Conservation (phyloP, 92 coral and sea anemone genomes). For the Paragorgia papillata region DNA sequence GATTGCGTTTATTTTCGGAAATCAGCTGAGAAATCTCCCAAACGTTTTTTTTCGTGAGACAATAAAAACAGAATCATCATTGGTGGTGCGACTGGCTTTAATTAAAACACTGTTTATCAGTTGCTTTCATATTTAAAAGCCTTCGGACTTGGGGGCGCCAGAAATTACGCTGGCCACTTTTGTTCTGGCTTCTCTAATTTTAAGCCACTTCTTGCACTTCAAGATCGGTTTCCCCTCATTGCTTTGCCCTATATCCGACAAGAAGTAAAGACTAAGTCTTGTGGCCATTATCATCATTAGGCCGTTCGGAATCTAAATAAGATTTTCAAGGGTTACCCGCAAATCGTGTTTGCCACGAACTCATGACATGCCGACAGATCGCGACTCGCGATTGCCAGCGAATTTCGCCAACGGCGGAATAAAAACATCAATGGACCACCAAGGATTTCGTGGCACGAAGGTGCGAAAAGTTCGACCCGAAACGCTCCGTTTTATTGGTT, state of each 20-base stretch:
- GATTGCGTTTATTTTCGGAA: slow-evolving; percentile 20
- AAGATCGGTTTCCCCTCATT: slow-evolving; percentile 16
- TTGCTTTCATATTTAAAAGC: slow-evolving; percentile 11
- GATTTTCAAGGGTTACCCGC: slow-evolving; percentile 27
- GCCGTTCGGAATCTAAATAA: slow-evolving; percentile 26
- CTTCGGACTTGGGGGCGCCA: slow-evolving; percentile 36
- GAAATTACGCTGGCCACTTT: slow-evolving; percentile 6
- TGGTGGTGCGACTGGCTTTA: slow-evolving; percentile 14
- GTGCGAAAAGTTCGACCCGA: slow-evolving; percentile 24
- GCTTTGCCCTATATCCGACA: slow-evolving; percentile 12
- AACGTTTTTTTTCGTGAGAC: not conserved
- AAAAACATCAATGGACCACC: slow-evolving; percentile 42
- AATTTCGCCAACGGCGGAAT: not conserved
- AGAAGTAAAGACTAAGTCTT: slow-evolving; percentile 2
- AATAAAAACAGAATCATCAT: slow-evolving; percentile 14
- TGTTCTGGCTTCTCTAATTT: slow-evolving; percentile 26
- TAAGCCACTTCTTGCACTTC: slow-evolving; percentile 35
- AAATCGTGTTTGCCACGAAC: slow-evolving; percentile 15
- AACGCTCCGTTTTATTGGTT: slow-evolving; percentile 64
- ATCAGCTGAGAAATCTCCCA: slow-evolving; percentile 13
- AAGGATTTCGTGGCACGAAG: slow-evolving; percentile 48
- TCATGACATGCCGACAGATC: slow-evolving; percentile 29
- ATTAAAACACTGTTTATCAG: slow-evolving; percentile 30
- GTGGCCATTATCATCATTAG: slow-evolving; percentile 1
- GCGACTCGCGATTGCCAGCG: not conserved